These are phyloP conservation scores for Ploceus nigricollis DNA, from an alignment of 2,113 vertebrate genomes.

Conservation along the genomic window DNA sequence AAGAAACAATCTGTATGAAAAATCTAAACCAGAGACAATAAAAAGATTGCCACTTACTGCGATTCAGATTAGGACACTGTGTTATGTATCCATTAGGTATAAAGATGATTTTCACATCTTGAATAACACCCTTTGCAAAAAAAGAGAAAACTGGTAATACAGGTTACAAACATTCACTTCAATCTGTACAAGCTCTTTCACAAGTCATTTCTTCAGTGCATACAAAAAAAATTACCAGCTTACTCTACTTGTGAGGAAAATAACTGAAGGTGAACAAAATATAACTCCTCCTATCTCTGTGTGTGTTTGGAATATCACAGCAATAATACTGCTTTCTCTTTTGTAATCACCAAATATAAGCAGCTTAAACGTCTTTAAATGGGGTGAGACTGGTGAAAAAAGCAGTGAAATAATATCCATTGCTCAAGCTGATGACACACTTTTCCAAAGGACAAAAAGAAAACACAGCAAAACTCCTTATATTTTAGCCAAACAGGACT, in stretches of 20 bases:
- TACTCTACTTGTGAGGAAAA: background rate
- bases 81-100: constrained; percentile 90
- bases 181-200: background rate
- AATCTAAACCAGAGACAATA: background rate
- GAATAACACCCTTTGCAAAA: constrained; percentile 86
- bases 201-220: background rate
- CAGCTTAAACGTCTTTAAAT: constrained; percentile 9
- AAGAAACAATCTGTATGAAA: background rate
- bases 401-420: background rate
- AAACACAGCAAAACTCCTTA: background rate
- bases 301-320: background rate
- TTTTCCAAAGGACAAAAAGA: background rate
- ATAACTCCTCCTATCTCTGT: background rate
- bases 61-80: constrained; percentile 95
- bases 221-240: background rate
- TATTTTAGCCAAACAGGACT: background rate
- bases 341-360: background rate
- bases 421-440: background rate
- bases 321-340: background rate
- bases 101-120: constrained; percentile 92
- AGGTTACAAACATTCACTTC: background rate
- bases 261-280: background rate
- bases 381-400: background rate
- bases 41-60: constrained; percentile 84
- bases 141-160: constrained; percentile 62